Conservation (phyloP, 1,140 invertebrate species). For the Scaptomyza hsui region DNA sequence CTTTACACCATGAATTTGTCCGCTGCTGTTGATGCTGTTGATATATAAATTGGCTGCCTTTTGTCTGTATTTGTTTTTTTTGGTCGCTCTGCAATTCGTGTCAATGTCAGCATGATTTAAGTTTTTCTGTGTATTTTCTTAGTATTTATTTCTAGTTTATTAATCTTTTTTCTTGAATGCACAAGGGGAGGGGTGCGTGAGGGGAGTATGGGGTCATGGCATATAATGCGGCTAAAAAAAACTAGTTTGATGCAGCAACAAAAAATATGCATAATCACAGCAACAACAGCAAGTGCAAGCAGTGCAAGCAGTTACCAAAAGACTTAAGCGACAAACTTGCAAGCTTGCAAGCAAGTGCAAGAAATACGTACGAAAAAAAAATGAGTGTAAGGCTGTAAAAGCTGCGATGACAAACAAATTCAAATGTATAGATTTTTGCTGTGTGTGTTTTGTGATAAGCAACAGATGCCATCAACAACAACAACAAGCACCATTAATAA, state of each 20-base stretch:
- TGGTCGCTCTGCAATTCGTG: conserved; percentile 64
- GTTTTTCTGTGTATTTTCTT: conserved; percentile 48
- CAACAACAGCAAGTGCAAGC: conserved; percentile 36
- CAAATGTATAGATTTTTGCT: neutral
- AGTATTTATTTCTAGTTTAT: conserved; percentile 31
- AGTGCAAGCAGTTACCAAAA: conserved; percentile 41
- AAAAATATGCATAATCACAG: conserved; percentile 30
- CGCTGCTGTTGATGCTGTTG: neutral
- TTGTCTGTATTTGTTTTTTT: conserved; percentile 9
- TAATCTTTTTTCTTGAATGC: conserved; percentile 17
- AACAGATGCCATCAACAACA: conserved; percentile 12
- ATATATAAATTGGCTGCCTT: conserved; percentile 38
- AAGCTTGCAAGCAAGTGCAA: conserved; percentile 15
- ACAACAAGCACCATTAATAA: neutral
- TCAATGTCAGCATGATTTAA: conserved; percentile 79
- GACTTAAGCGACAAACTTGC: conserved; percentile 54
- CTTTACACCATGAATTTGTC: conserved; percentile 59
- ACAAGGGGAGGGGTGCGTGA: neutral
- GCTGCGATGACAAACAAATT: neutral
- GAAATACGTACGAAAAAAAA: conserved; percentile 1
- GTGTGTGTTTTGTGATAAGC: conserved; percentile 14
- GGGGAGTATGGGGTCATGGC: neutral
- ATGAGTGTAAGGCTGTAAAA: neutral
- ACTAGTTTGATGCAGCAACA: conserved; percentile 53
- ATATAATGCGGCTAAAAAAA: conserved; percentile 35